Evolutionary conservation across 2,113 vertebrate species (phyloP), one percentile per base, ranked within the genome.

Genomic region (Dipodomys stephensi): DNA sequence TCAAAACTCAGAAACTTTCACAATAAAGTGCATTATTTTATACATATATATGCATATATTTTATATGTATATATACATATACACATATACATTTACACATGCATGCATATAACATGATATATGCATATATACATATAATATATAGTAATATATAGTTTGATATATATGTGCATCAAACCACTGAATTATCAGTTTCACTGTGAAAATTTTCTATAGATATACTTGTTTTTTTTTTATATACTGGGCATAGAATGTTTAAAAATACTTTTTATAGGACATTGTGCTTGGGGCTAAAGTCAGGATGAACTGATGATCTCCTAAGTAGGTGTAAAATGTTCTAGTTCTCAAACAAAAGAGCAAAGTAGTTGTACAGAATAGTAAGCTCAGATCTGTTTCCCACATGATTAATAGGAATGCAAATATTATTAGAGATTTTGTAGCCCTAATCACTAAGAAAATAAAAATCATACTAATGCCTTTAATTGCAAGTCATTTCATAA

Each of bases 381-480:
- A 72, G 46, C 20, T 60, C 6, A 78, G 46, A 88, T 74, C 18
- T 93, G 30, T 82, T 28, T 28, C 78, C 88, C 25, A n/a, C 23
- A 84, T 86, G 15, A n/a, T 23, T 74, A 74, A 78, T 83, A 83
- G 71, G 20, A 18, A 89, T 53, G 62, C 69, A 84, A 92, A 91
- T 81, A 35, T 39, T 13, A 83, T 46, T 12, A 90, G 79, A 93
- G 57, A 96, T 88, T 94, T 69, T 5, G 32, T 27, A 6, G 1
- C 62, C 46, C 46, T 96, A 83, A 96, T 90, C 87, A 78, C n/a
- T 96, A 94, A 95, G 20, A 89, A 80, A 95, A 27, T 83, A 96
- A 96, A 83, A 78, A 71, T 46, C 71, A 84, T 27, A 78, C 2
- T 60, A 95, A 32, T 77, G 68, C 13, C 89, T 95, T 92, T 49